Conservation (phyloP, 2,797 vertebrate species). For the Artibeus jamaicensis region DNA sequence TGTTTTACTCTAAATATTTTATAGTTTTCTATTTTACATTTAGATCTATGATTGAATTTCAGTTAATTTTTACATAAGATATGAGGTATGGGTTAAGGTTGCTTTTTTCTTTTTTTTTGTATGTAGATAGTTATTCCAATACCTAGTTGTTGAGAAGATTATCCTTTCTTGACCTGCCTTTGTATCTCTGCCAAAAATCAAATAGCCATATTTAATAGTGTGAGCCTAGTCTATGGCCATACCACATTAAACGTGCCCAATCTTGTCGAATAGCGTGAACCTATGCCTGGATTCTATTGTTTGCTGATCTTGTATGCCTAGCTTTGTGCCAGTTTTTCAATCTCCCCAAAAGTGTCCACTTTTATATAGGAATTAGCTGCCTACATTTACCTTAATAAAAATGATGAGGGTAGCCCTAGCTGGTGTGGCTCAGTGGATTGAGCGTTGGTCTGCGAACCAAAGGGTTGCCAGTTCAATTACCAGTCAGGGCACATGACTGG, state of each 20-base stretch:
- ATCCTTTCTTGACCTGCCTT: neutral
- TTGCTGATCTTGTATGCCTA: neutral
- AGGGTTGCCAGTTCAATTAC: too few species aligned
- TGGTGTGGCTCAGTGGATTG: too few species aligned
- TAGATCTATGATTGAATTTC: neutral
- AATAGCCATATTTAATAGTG: neutral
- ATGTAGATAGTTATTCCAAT: neutral
- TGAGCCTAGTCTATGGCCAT: neutral
- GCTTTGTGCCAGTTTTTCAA: neutral
- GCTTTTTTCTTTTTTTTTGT: neutral
- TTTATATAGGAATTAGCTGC: neutral
- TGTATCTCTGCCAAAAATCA: neutral
- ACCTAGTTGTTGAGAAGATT: neutral
- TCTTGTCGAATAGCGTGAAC: neutral
- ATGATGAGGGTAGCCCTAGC: neutral
- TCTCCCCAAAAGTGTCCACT: neutral
- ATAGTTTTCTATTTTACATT: neutral
- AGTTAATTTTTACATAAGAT: neutral
- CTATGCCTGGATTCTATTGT: neutral
- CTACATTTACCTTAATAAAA: conserved; percentile 44
- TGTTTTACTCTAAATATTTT: neutral
- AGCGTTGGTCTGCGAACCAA: too few species aligned
- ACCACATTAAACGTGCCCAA: too few species aligned
- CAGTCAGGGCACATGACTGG: too few species aligned
- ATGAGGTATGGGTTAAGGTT: neutral